Evolutionary conservation across 2,113 vertebrate genomes (phyloP).

Genomic region (Plecotus auritus): DNA sequence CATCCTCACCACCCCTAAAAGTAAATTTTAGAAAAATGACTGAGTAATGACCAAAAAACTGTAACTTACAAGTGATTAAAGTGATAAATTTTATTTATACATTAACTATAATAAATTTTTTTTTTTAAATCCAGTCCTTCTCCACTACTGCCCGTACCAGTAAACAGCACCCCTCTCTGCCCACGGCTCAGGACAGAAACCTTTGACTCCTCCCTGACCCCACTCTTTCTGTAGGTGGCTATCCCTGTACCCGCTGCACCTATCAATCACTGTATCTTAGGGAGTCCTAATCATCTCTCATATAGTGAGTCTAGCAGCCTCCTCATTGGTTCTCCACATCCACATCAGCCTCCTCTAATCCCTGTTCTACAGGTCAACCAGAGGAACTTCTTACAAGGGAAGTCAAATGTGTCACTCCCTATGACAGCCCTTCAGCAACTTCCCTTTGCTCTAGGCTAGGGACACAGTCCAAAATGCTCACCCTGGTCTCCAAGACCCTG

Average conservation of each 20-base stretch:
- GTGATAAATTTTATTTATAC: neutral
- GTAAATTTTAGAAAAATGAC: neutral
- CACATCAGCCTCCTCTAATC: accelerated
- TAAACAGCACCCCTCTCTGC: neutral
- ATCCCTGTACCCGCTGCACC: neutral
- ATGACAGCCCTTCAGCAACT: neutral
- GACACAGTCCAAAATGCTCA: neutral
- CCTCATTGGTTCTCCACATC: accelerated
- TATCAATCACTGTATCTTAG: neutral
- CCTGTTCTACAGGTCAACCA: neutral
- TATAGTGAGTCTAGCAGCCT: neutral
- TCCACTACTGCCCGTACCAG: neutral
- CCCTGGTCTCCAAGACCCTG: neutral
- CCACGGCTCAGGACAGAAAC: neutral
- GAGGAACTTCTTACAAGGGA: accelerated
- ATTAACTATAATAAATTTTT: neutral
- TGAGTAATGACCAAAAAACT: neutral
- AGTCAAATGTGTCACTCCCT: neutral
- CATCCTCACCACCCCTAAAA: neutral
- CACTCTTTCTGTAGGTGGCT: neutral
- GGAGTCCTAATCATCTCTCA: neutral
- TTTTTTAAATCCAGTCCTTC: neutral
- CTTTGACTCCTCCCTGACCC: neutral
- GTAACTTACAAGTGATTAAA: neutral
- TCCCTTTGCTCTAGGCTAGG: neutral